Base-by-base conservation (phyloP, 2,888 invertebrate species). In the Catocala sponsa region DNA sequence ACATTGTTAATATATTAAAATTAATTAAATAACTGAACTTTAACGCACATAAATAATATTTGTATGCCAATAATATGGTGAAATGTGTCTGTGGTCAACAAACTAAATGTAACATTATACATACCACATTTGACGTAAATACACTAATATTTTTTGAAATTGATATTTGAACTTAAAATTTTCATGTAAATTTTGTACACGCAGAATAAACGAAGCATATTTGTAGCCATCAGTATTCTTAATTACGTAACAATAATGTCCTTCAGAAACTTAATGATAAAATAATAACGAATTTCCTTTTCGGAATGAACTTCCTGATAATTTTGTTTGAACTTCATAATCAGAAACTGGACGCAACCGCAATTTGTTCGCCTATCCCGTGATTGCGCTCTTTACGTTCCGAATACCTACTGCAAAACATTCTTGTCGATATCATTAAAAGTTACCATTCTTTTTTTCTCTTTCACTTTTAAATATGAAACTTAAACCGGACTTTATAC, bases 171-270 rank as follows among this genome's bases (percentile, higher is more conserved):
- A 2, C 25, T 25, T 25, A 25, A 2, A 0, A 4, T 25, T 25
- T 25, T 2, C 25, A 25, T 25, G 7, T 41, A 46, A 46, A 48
- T 65, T 32, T 51, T 44, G 4, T 35, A 9, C 15, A n/a, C 46
- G 56, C 43, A 59, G 25, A 54, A 59, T 56, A 67, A 72, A 49
- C 33, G 55, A 10, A 15, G 10, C 7, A 59, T 58, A 47, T 57
- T 12, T 10, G 2, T 33, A 46, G 5, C 55, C 32, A 51, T 61
- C 38, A 44, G 7, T 64, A 41, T 48, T 6, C 5, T 7, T 5
- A 58, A 44, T 56, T 54, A 43, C 42, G 7, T 25, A 50, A 41
- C 11, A 67, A 54, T 42, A 44, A 46, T 35, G 48, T 57, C 11
- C 10, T n/a, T 32, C n/a, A 35, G n/a, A 10, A 51, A 12, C 13